Evolutionary conservation across 2,113 vertebrate species (phyloP).

Genomic region (Python bivittatus): DNA sequence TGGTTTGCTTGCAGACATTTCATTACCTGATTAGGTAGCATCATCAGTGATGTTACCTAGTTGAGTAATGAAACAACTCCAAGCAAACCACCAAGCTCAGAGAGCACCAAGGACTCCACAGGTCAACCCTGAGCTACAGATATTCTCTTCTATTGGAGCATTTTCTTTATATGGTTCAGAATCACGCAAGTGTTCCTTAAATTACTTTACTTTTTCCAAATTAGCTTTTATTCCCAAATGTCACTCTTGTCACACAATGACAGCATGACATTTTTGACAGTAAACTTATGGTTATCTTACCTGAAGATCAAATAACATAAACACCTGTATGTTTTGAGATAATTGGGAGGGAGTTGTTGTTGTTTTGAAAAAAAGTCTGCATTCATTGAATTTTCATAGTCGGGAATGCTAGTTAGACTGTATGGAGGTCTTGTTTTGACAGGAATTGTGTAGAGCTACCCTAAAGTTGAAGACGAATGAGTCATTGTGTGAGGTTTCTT

Average conservation of each 20-base stretch:
- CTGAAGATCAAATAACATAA: not conserved
- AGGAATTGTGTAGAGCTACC: not conserved
- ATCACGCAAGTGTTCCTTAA: not conserved
- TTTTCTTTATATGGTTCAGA: not conserved
- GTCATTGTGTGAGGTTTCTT: not conserved
- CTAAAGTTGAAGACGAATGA: not conserved
- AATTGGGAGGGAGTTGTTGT: not conserved
- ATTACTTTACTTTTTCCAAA: not conserved
- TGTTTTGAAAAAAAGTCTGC: not conserved
- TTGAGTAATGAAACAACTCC: no score
- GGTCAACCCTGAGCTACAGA: no score
- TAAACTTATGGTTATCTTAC: not conserved
- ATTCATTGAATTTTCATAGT: not conserved
- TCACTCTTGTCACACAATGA: not conserved
- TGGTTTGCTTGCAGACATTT: not conserved
- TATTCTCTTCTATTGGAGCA: no score
- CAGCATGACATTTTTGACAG: not conserved
- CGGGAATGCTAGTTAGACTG: not conserved
- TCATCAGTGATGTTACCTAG: no score
- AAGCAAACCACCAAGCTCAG: no score
- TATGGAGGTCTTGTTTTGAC: not conserved
- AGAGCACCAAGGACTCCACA: no score
- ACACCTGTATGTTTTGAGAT: not conserved
- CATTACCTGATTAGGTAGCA: no score
- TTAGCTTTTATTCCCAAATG: not conserved